Base-by-base conservation (phyloP, 1,140 invertebrate species). In the Atta colombica region DNA sequence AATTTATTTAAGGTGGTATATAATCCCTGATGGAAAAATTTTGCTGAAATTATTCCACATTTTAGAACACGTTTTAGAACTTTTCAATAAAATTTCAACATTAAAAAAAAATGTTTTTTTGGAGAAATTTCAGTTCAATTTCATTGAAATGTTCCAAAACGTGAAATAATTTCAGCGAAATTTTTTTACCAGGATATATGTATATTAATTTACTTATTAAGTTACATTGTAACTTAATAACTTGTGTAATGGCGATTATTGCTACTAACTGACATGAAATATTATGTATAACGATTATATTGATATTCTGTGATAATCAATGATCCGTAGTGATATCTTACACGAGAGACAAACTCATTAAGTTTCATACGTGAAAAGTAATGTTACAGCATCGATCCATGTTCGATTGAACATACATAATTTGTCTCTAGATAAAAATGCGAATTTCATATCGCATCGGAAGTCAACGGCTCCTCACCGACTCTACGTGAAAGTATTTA, bases 401-500 rank as follows among this genome's bases (percentile, higher is more conserved):
- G 21, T 55, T 55, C 18, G 18, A 60, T 4, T 18, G 7, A 5
- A 60, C 21, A 18, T 39, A 75, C 18, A 35, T 63, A 77, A 75
- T 28, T 68, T 18, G 14, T 51, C 31, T 86, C 25, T 69, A 68
- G 39, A 14, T 66, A 66, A 77, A 14, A 68, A 72, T 68, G 51
- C 14, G 28, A 82, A 31, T 87, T 85, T 58, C 31, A 74, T 51
- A 28, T 63, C 25, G 10, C 31, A 25, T 85, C 66, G 61, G 53
- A 87, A 66, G 65, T 69, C 39, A 69, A 77, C 18, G 45, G 39
- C 58, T 71, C 21, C 53, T 60, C 28, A 14, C 21, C 10, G 49
- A 25, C 49, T 65, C 39, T 39, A 4, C 21, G 86, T 87, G 86
- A 87, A 87, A 87, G 86, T 85, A 85, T 61, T 85, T 85, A 87